A percentile compares a stretch with the other conserved stretches of the same genome.
Conservation (phyloP, 2,113 vertebrate species). For the Benitochromis conjunctus region DNA sequence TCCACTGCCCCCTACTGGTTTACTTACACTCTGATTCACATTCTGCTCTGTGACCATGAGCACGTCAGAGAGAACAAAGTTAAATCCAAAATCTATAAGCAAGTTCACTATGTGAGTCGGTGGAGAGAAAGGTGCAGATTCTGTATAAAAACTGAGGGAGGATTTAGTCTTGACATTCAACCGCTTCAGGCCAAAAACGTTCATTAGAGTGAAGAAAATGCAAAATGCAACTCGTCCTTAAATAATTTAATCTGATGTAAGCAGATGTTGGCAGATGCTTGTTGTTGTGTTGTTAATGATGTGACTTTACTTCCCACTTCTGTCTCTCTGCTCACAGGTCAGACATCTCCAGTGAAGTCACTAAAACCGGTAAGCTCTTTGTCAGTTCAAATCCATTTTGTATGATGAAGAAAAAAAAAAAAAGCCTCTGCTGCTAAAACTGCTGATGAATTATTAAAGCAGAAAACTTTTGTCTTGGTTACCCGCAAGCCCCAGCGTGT, state of each 20-base stretch:
- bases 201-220: neutral
- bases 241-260: neutral
- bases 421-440: neutral
- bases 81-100: neutral
- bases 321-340: slow-evolving; percentile 76
- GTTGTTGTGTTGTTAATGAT: neutral
- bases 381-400: neutral
- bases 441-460: slow-evolving; percentile 34
- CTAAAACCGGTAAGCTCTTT: slow-evolving; percentile 85
- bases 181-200: neutral
- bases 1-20: slow-evolving; percentile 37
- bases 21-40: neutral
- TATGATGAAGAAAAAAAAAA: neutral
- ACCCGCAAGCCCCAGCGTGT: neutral
- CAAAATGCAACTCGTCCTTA: neutral
- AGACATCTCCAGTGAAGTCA: slow-evolving; percentile 93
- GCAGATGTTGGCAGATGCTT: neutral
- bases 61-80: neutral
- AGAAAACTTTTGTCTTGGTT: slow-evolving; percentile 2
- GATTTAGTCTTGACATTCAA: neutral
- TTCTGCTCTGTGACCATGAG: neutral
- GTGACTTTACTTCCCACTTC: neutral
- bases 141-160: neutral
- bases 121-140: neutral
- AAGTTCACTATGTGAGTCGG: neutral